Evolutionary conservation across 2,797 vertebrate genomes (phyloP), one percentile per base, ranked within the genome.

Genomic region (Euphonia xanthogaster): DNA sequence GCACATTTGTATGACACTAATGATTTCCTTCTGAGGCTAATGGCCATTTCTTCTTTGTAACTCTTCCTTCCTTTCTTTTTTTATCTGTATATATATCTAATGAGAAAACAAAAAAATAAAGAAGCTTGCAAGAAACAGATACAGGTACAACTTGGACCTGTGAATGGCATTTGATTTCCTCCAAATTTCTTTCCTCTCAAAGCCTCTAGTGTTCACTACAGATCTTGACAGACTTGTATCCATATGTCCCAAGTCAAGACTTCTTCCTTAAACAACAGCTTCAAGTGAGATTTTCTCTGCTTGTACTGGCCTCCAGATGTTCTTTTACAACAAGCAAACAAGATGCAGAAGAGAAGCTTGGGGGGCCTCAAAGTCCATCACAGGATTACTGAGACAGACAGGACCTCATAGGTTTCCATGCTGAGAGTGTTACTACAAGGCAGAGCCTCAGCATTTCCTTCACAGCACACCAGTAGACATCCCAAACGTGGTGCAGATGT

Each of bases 211-310:
- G 24, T 24, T 72, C 67, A 57, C n/a, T 37, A 35, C 39, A 58
- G 31, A 85, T 71, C 44, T 75, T 7, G 30, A 63, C 3, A 72
- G 53, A 61, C 35, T 65, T 40, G 33, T 39, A 22, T 74, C 33
- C 14, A 0, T 31, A 21, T 10, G 23, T 37, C 37, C 21, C 0
- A 0, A 67, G 40, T 12, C 37, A 81, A 81, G 37, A 58, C 1
- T 78, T 74, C 14, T 54, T 84, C 74, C 45, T 87, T 53, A 71
- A 86, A 60, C 0, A 9, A 37, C 4, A 91, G 8, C 30, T 80
- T 40, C 61, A 63, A 47, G 48, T 22, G 37, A 63, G 40, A 70
- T 13, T 35, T 80, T 48, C 37, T 70, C 3, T 47, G 35, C 30
- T 54, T 33, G 5, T 14, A 45, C 55, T 70, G 73, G 42, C n/a